Evolutionary conservation across 1,140 invertebrate species (phyloP).

Genomic region (Drosophila eugracilis): DNA sequence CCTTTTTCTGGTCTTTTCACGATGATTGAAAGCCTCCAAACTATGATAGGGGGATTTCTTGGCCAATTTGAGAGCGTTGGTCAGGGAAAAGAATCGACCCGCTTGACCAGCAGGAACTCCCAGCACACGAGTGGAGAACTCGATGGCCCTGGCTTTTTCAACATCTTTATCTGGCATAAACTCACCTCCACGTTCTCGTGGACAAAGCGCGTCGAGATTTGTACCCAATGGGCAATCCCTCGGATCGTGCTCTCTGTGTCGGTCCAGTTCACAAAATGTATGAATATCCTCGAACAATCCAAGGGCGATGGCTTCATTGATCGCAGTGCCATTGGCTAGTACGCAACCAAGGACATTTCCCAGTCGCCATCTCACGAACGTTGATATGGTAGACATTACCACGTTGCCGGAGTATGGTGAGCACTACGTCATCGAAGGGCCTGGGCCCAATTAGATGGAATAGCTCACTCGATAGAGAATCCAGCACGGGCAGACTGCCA

Average conservation of each 20-base stretch:
- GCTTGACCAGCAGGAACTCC: slow-evolving; percentile 16
- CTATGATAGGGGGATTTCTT: slow-evolving; percentile 7
- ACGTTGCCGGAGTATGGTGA: slow-evolving; percentile 43
- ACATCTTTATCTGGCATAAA: not conserved
- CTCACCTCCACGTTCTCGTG: not conserved
- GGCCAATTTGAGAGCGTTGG: slow-evolving; percentile 21
- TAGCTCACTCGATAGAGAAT: slow-evolving; percentile 24
- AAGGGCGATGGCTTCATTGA: slow-evolving; percentile 43
- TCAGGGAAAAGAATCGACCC: slow-evolving; percentile 11
- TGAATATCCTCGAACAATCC: slow-evolving; percentile 57
- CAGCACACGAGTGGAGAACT: slow-evolving; percentile 47
- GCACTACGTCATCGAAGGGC: slow-evolving; percentile 16
- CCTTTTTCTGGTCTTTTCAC: too few relatives aligned
- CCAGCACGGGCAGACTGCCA: slow-evolving; percentile 5
- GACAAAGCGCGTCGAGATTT: slow-evolving; percentile 28
- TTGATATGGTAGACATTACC: slow-evolving; percentile 68
- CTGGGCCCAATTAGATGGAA: slow-evolving; percentile 13
- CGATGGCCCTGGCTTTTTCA: not conserved
- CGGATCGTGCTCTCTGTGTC: slow-evolving; percentile 22
- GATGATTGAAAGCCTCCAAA: too few relatives aligned
- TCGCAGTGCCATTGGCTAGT: slow-evolving; percentile 47
- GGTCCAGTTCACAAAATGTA: slow-evolving; percentile 62
- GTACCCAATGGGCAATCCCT: slow-evolving; percentile 22
- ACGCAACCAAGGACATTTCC: slow-evolving; percentile 50
- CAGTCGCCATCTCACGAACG: slow-evolving; percentile 38